A percentile compares a stretch with the other conserved stretches of the same genome.
Evolutionary conservation across 2,113 vertebrate genomes (phyloP).

Genomic region (Hystrix brachyura): DNA sequence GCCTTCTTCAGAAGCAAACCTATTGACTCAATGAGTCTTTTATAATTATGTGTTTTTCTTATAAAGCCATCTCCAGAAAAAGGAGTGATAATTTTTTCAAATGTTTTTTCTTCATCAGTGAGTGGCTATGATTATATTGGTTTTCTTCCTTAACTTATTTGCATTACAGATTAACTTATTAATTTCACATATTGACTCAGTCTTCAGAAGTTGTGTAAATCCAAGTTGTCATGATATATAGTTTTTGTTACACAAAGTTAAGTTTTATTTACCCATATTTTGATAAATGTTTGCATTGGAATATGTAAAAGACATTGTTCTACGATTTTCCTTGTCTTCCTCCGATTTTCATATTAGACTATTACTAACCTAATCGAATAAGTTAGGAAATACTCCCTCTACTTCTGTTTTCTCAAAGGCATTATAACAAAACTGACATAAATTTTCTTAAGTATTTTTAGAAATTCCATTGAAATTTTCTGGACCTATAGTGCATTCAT

Average conservation of each 20-base stretch:
- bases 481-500: not conserved
- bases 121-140: not conserved
- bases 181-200: not conserved
- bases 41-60: constrained; percentile 97
- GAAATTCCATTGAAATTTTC: constrained; percentile 24
- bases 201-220: not conserved
- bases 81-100: not conserved
- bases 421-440: constrained; percentile 8
- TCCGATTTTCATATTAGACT: not conserved
- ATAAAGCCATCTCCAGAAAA: constrained; percentile 95
- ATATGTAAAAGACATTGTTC: not conserved
- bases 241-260: not conserved
- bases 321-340: not conserved
- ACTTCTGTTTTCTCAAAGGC: not conserved
- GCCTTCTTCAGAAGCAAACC: constrained; percentile 98
- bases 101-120: not conserved
- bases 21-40: constrained; percentile 98
- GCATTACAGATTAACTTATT: not conserved
- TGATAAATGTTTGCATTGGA: not conserved
- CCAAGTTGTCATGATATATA: not conserved
- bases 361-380: not conserved
- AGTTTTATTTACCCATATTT: not conserved
- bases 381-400: not conserved
- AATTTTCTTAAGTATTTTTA: constrained; percentile 19
- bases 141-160: not conserved